Evolutionary conservation across 2,113 vertebrate species (phyloP).

Genomic region (Peromyscus polionotus): DNA sequence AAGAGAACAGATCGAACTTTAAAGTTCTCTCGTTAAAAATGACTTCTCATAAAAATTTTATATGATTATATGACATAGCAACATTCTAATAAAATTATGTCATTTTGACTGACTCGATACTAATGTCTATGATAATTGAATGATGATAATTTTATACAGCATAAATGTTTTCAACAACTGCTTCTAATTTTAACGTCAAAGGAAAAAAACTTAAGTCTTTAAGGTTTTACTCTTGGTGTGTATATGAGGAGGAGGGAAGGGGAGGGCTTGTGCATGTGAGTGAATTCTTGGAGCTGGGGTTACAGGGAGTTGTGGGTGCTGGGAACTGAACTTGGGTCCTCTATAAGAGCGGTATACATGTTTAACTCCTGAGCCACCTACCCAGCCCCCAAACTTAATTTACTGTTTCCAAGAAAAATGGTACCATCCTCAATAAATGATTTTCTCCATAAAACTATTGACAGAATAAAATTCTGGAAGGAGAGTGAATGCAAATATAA

Average conservation of each 20-base stretch:
- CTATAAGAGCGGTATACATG: too few relatives aligned
- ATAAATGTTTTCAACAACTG: slow-evolving; percentile 34
- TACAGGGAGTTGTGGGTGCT: background rate
- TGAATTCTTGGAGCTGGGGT: too few relatives aligned
- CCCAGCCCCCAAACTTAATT: background rate
- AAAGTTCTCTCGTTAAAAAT: background rate
- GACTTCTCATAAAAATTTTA: background rate
- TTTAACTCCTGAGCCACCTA: background rate
- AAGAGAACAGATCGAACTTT: background rate
- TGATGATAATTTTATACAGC: background rate
- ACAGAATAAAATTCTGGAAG: slow-evolving; percentile 25
- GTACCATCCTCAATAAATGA: background rate
- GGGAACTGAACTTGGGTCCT: background rate
- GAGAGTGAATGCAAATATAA: background rate
- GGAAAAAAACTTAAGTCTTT: background rate
- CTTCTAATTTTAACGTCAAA: background rate
- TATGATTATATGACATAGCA: background rate
- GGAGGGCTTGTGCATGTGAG: background rate
- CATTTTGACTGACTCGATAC: background rate
- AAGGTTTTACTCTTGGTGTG: background rate
- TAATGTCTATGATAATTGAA: background rate
- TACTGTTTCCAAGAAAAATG: background rate
- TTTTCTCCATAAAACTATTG: background rate
- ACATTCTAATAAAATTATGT: background rate
- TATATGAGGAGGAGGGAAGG: background rate